phyloP scores from a whole-genome alignment of 2,113 vertebrate genomes.

The Odobenus rosmarus region DNA sequence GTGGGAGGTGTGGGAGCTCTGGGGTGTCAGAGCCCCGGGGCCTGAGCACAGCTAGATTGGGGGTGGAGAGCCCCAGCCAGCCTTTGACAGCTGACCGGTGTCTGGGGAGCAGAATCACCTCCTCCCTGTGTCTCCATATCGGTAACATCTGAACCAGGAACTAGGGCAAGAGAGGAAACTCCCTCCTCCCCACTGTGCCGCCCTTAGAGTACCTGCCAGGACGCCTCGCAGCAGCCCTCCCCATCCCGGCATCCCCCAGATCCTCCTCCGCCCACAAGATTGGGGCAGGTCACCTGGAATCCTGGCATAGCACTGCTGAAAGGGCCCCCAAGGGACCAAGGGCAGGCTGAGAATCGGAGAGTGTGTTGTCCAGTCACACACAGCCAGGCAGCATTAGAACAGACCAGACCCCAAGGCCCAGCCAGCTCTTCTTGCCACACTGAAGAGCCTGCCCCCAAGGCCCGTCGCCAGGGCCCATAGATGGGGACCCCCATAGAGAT shows the following conservation, averaged over 20 bases:
- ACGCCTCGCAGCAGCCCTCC: background rate
- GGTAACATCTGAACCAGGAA: background rate
- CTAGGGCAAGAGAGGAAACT: background rate
- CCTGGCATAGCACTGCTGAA: background rate
- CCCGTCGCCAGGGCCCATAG: background rate
- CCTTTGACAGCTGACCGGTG: background rate
- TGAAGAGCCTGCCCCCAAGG: background rate
- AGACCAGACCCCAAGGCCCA: background rate
- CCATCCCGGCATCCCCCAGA: background rate
- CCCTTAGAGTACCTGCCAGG: background rate
- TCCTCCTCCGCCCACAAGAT: background rate
- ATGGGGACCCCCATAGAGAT: background rate
- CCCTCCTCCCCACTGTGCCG: background rate
- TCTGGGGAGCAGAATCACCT: background rate
- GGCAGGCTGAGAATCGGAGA: background rate
- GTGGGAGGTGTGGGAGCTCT: background rate
- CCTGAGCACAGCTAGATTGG: background rate
- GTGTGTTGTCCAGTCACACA: background rate
- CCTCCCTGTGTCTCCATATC: background rate
- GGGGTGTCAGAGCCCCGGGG: background rate
- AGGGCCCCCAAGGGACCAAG: background rate
- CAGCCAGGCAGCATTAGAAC: background rate
- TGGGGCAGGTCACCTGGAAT: background rate
- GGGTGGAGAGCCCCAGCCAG: background rate
- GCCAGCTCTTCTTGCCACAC: background rate